Conservation (phyloP, 2,888 invertebrate species). For the Hybos culiciformis region DNA sequence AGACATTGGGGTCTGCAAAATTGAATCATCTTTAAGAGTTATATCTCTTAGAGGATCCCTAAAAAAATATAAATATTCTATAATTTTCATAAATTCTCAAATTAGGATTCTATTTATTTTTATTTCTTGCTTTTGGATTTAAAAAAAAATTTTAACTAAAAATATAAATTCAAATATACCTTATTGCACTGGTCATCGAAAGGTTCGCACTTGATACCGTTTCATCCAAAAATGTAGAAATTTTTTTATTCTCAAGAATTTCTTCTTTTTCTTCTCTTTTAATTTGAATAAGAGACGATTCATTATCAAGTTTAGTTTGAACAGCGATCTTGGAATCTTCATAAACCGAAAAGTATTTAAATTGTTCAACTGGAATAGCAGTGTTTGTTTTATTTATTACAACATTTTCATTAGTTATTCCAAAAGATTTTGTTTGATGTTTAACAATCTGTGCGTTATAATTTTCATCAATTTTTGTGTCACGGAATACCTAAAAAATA, state of each 20-base stretch:
- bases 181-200: slow-evolving; percentile 10
- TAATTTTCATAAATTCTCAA: neutral
- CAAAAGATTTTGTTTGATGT: slow-evolving; percentile 27
- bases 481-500: too few species aligned
- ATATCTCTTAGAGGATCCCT: slow-evolving; percentile 32
- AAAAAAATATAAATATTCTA: slow-evolving; percentile 5
- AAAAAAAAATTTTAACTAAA: too few species aligned
- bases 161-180: slow-evolving; percentile 6
- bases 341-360: slow-evolving; percentile 63
- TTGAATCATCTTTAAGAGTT: slow-evolving; percentile 29
- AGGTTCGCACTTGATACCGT: slow-evolving; percentile 11
- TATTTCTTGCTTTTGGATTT: too few species aligned
- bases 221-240: slow-evolving; percentile 5
- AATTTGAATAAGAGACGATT: too few species aligned
- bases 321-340: slow-evolving; percentile 40
- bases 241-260: neutral
- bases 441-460: slow-evolving; percentile 16
- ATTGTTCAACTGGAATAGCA: slow-evolving; percentile 49
- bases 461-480: too few species aligned
- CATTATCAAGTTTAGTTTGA: slow-evolving; percentile 10
- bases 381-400: too few species aligned
- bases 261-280: too few species aligned
- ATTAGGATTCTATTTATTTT: neutral
- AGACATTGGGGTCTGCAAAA: slow-evolving; percentile 45
- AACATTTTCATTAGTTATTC: too few species aligned